Base-by-base conservation (phyloP, 2,888 invertebrate genomes). In the Drosophila niveifrons region DNA sequence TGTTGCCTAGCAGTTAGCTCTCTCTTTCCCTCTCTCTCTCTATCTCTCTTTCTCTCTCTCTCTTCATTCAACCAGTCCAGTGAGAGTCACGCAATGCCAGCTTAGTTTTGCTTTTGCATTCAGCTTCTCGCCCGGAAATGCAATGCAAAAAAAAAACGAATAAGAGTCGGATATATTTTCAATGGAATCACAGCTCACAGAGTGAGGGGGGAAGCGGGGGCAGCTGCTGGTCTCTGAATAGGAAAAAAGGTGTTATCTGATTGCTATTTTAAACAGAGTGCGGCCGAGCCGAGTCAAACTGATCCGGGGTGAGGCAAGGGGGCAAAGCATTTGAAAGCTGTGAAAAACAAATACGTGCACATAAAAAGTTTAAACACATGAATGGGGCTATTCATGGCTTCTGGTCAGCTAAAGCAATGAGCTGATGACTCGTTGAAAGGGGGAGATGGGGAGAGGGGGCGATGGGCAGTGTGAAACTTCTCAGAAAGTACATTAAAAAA, bases 201-300 rank as follows among this genome's bases (percentile, higher is more conserved):
- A 43, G 28, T 10, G 3, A 17, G 15, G 1, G 58, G 4, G 11
- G 36, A n/a, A 2, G 23, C 3, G 3, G 36, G 13, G 36, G 36
- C 46, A 44, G 23, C 55, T 52, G 58, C 28, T 46, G 50, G 68
- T 23, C 50, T 80, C 68, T 88, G 61, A 86, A 82, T 74, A 44
- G 66, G 29, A 36, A 66, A 72, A 48, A 68, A 89, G 90, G 89
- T 89, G 89, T 90, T 89, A 89, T 89, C 90, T 90, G 89, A 89
- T 89, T 89, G 90, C 88, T 78, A 88, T 90, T 89, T 86, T 83
- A 80, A 82, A 82, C 90, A 88, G 86, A 88, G 71, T 51, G 29
- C 50, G 11, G 48, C 57, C 36, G 44, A 17, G 52, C 15, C 39
- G 39, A 9, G 39, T 15, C 15, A 23, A 23, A 23, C 6, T 4